phyloP scores from a whole-genome alignment of 2,888 invertebrate species.

The Hypolimnas misippus region DNA sequence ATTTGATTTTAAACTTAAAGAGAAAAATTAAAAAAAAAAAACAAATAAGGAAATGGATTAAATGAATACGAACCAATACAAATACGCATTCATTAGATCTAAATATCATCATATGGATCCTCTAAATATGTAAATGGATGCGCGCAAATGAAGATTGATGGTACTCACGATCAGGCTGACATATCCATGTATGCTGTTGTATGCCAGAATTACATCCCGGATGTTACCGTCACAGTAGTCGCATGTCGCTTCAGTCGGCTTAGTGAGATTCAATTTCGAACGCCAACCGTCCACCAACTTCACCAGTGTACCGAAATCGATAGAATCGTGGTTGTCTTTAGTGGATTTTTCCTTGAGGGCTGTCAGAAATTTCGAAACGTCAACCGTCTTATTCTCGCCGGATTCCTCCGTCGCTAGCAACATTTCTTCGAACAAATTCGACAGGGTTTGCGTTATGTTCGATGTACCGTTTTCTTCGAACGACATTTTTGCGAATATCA shows the following conservation, averaged over 20 bases:
- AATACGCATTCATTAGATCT: no score
- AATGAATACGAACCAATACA: no score
- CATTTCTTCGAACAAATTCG: conserved; percentile 74
- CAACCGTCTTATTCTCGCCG: conserved; percentile 62
- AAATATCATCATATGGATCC: background rate
- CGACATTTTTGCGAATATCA: conserved; percentile 55
- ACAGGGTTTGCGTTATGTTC: conserved; percentile 71
- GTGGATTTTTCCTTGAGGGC: conserved; percentile 62
- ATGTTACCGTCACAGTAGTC: conserved; percentile 85
- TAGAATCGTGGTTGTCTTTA: conserved; percentile 61
- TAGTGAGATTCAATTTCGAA: conserved; percentile 65
- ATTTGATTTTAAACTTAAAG: no score
- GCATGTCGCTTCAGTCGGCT: conserved; percentile 60
- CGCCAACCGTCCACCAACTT: conserved; percentile 71
- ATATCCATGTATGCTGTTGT: conserved; percentile 91
- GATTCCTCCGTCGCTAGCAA: conserved; percentile 62
- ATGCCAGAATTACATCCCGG: conserved; percentile 84
- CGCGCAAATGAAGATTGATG: conserved; percentile 11
- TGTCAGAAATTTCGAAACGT: conserved; percentile 66
- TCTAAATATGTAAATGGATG: background rate
- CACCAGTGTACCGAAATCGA: conserved; percentile 72
- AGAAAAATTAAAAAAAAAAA: no score
- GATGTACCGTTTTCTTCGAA: conserved; percentile 55
- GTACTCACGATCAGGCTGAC: conserved; percentile 89
- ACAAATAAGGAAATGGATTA: no score